phyloP scores from a whole-genome alignment of 2,113 vertebrate genomes.

The Triplophysa dalaica region DNA sequence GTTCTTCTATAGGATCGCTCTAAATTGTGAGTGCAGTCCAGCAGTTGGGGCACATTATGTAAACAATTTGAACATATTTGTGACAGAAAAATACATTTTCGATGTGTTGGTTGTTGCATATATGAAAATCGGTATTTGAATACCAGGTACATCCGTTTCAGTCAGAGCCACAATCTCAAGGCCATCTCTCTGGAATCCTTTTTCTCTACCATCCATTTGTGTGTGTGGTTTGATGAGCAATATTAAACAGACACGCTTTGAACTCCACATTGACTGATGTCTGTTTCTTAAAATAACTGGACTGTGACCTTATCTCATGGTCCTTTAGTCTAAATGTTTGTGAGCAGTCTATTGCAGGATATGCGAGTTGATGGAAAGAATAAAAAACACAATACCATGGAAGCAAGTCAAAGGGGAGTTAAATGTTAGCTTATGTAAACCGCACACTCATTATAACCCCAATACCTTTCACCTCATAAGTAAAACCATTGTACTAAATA shows the following conservation, averaged over 20 bases:
- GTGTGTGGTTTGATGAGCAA: conserved; percentile 18
- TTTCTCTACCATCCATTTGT: conserved; percentile 7
- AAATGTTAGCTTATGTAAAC: conserved; percentile 1
- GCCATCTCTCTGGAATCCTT: conserved; percentile 4
- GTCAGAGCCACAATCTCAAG: background rate
- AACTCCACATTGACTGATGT: conserved; percentile 28
- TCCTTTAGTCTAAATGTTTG: conserved; percentile 72
- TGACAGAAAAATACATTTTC: background rate
- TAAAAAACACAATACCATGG: conserved; percentile 8
- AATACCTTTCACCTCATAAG: conserved; percentile 14
- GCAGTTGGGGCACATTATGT: too few species aligned
- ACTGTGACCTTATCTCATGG: conserved; percentile 54
- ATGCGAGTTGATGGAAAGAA: conserved; percentile 53
- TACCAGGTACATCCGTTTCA: background rate
- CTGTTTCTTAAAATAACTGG: conserved; percentile 51
- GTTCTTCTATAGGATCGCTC: too few species aligned
- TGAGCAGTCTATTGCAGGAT: conserved; percentile 55
- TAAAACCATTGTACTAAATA: conserved; percentile 3
- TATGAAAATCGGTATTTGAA: background rate
- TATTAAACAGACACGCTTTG: conserved; percentile 42
- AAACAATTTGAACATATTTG: background rate
- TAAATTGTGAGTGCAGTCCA: too few species aligned
- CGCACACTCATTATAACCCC: background rate
- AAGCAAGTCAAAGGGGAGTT: background rate
- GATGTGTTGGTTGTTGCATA: background rate